Evolutionary conservation across 2,797 vertebrate species (phyloP).

Genomic region (Novumbra hubbsi): DNA sequence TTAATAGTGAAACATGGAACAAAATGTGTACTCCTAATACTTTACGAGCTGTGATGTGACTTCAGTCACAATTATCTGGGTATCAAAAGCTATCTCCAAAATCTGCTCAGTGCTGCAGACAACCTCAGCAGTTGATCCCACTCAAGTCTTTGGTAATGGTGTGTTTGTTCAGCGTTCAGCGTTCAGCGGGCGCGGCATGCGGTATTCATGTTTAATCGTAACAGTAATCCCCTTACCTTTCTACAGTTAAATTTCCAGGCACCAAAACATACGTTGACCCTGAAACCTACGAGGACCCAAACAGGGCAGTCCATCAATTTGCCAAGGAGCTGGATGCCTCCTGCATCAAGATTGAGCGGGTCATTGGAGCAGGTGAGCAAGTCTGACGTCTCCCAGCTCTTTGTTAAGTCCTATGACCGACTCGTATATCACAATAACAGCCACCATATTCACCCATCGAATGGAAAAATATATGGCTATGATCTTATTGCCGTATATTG

Average conservation of each 20-base stretch:
- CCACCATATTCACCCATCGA: constrained; percentile 84
- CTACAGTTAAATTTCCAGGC: constrained; percentile 99
- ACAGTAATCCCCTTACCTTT: constrained; percentile 97
- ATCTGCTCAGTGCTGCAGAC: constrained; percentile 17
- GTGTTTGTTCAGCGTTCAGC: constrained; percentile 67
- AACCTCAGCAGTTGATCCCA: constrained; percentile 6
- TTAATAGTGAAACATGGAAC: neutral
- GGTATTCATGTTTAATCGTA: constrained; percentile 87
- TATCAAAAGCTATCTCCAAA: constrained; percentile 8
- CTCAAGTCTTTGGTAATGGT: constrained; percentile 48
- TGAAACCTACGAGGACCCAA: constrained; percentile 98
- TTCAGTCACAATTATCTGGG: neutral
- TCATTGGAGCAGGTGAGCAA: constrained; percentile 97
- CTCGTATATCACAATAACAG: constrained; percentile 88
- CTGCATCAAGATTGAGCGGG: constrained; percentile 98
- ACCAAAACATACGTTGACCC: constrained; percentile 99
- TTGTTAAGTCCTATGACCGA: constrained; percentile 69
- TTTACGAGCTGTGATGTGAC: neutral
- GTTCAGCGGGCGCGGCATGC: constrained; percentile 72
- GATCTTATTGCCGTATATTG: constrained; percentile 54
- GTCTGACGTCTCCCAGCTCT: constrained; percentile 65
- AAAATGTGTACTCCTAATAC: neutral
- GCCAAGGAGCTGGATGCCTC: constrained; percentile 99
- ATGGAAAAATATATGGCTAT: constrained; percentile 61
- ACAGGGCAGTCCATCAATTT: constrained; percentile 99